Conservation (phyloP, 2,113 vertebrate species). For the Serinus canaria region DNA sequence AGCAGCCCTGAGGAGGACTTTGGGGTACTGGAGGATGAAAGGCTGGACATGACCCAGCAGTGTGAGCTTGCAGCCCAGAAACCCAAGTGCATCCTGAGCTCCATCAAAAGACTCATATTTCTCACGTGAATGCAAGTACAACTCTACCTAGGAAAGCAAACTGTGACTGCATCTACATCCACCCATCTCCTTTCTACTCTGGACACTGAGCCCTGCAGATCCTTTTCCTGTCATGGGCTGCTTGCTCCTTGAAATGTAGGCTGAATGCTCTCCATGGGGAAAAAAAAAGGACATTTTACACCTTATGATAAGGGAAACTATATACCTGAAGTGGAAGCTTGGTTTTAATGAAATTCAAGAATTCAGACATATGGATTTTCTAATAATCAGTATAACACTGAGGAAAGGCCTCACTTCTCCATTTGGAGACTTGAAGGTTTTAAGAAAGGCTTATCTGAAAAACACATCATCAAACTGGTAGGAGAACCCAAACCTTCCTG, state of each 20-base stretch:
- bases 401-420: not conserved
- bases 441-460: not conserved
- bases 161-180: not conserved
- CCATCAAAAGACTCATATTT: not conserved
- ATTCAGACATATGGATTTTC: not conserved
- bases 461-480: not conserved
- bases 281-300: not conserved
- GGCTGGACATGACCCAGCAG: not conserved
- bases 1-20: not conserved
- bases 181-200: not conserved
- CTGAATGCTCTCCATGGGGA: not conserved
- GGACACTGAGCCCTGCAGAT: not conserved
- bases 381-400: not conserved
- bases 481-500: not conserved
- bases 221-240: not conserved
- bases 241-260: not conserved
- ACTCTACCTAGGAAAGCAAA: fast-evolving
- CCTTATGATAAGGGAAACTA: not conserved
- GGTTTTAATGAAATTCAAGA: not conserved
- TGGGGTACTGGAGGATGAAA: not conserved
- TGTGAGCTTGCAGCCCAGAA: not conserved
- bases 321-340: not conserved
- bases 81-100: not conserved
- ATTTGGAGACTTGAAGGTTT: not conserved
- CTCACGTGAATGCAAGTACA: not conserved